These are phyloP conservation scores for Garra rufa DNA, from an alignment of 2,113 vertebrate species.

Conservation along the genomic window DNA sequence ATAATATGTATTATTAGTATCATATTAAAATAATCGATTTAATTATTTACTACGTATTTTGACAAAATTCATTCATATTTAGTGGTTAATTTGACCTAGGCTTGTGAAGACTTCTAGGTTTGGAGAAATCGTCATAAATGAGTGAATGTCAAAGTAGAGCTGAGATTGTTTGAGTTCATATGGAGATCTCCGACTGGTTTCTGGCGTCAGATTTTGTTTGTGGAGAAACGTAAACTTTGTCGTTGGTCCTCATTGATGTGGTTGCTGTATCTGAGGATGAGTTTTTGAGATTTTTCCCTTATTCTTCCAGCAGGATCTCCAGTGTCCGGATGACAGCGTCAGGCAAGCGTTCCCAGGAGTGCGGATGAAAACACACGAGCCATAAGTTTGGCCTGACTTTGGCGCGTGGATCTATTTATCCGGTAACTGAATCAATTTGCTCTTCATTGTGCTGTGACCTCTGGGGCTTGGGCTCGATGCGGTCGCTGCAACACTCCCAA, in stretches of 20 bases:
- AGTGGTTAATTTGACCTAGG: no score
- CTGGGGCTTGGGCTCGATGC: slow-evolving; percentile 22
- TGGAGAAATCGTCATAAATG: no score
- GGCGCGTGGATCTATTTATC: not conserved
- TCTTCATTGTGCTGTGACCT: slow-evolving; percentile 14
- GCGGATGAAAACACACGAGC: not conserved
- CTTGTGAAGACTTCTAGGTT: no score
- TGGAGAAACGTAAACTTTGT: no score
- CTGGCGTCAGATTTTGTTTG: no score
- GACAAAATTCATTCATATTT: not conserved
- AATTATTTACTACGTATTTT: not conserved
- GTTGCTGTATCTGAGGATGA: no score
- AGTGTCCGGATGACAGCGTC: not conserved
- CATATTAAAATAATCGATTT: not conserved
- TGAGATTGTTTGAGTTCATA: no score
- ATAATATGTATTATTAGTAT: not conserved
- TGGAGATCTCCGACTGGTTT: no score
- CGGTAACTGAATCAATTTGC: slow-evolving; percentile 12
- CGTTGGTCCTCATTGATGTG: not conserved
- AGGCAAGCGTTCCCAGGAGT: not conserved
- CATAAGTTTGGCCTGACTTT: not conserved
- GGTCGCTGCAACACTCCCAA: not conserved
- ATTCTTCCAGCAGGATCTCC: not conserved
- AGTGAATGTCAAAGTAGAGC: no score
- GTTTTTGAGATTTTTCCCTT: not conserved